phyloP scores from a whole-genome alignment of 2,113 vertebrate species.

The Pedetes capensis region DNA sequence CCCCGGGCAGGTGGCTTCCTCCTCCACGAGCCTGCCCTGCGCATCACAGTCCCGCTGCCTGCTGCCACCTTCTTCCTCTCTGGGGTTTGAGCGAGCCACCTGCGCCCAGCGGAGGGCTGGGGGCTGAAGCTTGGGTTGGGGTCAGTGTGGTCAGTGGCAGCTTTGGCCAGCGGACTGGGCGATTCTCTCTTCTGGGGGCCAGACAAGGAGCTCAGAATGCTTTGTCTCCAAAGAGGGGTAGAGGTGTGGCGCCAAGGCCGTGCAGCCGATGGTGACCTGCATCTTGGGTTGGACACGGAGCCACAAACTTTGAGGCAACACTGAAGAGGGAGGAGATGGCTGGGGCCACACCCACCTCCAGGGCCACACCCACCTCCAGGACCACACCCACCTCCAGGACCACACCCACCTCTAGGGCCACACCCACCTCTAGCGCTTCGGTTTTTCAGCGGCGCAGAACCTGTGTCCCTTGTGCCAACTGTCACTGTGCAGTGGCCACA shows the following conservation, averaged over 20 bases:
- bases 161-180: no score
- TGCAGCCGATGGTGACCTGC: not conserved
- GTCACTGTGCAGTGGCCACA: no score
- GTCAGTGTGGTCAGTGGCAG: not conserved
- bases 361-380: no score
- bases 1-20: not conserved
- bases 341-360: no score
- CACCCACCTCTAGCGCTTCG: no score
- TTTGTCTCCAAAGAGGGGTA: not conserved
- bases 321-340: accelerated
- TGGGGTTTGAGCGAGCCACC: not conserved
- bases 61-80: no score
- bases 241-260: not conserved
- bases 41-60: not conserved
- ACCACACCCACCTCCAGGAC: no score
- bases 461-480: no score
- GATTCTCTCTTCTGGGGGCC: no score
- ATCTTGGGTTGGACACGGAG: not conserved
- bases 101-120: not conserved
- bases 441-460: no score
- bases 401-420: accelerated
- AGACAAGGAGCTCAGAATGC: not conserved
- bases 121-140: not conserved
- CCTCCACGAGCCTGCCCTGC: accelerated
- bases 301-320: not conserved